Evolutionary conservation across 2,113 vertebrate species (phyloP).

Genomic region (Nymphicus hollandicus): DNA sequence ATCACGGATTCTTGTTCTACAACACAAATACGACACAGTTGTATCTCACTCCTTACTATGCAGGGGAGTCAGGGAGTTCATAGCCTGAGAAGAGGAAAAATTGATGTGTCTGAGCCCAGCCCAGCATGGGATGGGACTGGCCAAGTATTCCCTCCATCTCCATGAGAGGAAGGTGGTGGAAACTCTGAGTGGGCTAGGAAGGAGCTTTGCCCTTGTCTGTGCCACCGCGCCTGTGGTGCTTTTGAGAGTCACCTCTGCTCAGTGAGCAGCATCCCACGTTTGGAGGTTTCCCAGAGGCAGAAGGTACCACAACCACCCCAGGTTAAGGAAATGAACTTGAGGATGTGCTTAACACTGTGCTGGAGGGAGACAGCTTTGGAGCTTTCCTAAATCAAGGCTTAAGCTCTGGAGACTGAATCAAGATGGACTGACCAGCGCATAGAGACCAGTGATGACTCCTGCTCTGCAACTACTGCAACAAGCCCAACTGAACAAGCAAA

Average conservation of each 20-base stretch:
- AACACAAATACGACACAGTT: rapidly evolving
- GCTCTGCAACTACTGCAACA: neutral
- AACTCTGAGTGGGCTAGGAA: rapidly evolving
- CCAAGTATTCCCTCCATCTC: rapidly evolving
- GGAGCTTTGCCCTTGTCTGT: neutral
- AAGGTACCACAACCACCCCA: neutral
- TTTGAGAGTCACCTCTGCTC: neutral
- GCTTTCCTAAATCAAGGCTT: neutral
- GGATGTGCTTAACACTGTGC: rapidly evolving
- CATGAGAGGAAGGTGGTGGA: rapidly evolving
- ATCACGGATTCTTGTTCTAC: neutral
- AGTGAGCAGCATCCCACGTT: rapidly evolving
- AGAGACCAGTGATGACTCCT: neutral
- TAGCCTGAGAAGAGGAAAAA: rapidly evolving
- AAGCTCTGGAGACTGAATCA: neutral
- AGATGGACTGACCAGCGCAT: neutral
- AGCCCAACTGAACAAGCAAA: neutral
- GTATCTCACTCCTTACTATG: rapidly evolving
- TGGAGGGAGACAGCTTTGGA: neutral
- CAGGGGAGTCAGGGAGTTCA: rapidly evolving
- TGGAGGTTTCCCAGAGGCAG: neutral
- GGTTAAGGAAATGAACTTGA: rapidly evolving
- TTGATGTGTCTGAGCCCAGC: rapidly evolving
- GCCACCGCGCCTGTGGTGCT: rapidly evolving
- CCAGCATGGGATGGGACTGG: neutral